Base-by-base conservation (phyloP, 2,113 vertebrate species). In the Zosterops japonicus region DNA sequence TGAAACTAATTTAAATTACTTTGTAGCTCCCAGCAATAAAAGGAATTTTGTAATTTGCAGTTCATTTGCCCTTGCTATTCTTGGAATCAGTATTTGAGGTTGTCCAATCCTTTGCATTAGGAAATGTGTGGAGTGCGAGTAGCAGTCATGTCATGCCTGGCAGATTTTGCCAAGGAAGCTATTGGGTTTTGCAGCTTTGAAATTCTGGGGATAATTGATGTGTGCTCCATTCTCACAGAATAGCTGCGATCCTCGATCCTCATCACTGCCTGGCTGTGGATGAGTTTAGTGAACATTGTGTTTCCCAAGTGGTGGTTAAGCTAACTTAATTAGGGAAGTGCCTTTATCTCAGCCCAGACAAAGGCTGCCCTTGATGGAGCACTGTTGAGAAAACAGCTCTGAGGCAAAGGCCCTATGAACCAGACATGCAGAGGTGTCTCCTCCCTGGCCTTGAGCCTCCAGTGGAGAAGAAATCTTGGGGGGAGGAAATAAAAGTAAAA, bases 41-140 rank as follows among this genome's bases (percentile, higher is more conserved):
- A 93, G 53, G 88, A 95, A 96, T 96, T 95, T 90, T 95, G 93
- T 89, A 93, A 97, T 96, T 96, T 97, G 93, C 90, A 96, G 89
- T 70, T 83, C 81, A 59, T 97, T 95, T 69, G 69, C 93, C 71
- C 79, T 96, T 89, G 87, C 87, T 94, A 72, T 83, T 93, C 88
- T 95, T 95, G 94, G 89, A 90, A 95, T 95, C 10, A 3, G 93
- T 89, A 87, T 75, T 93, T 86, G 96, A 96, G 83, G 67, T 68
- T 74, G 71, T 96, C 82, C 69, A 91, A 59, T 71, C 56, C 64
- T 93, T 83, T 95, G 64, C 90, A 94, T 68, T 86, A 95, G 79
- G 92, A 83, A 96, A 46, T 27, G 67, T 80, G 60, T 20, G 1
- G 84, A 88, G 82, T 9, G 5, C 0, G 6, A 92, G 93, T 88